Evolutionary conservation across 2,797 vertebrate genomes (phyloP), one percentile per base, ranked within the genome.

Genomic region (Chiloscyllium punctatum): DNA sequence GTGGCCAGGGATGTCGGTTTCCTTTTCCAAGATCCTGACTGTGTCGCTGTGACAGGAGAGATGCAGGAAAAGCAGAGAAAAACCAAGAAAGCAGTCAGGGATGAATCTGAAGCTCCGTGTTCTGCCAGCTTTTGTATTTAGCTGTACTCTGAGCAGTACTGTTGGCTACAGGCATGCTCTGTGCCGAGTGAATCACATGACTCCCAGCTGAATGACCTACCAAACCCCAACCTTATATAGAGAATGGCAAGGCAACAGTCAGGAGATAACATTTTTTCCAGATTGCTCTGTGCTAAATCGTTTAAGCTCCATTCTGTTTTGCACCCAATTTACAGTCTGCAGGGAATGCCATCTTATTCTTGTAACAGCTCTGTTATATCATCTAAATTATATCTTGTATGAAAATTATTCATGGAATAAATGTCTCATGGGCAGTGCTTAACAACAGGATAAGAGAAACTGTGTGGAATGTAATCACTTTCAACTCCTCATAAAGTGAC

Each of bases 71-170:
- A 4, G 37, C 30, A 74, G 94, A 9, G 42, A 77, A n/a, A 71
- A 53, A 33, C 48, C 69, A 71, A 77, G 71, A 77, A 33, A 51
- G 2, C 68, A 16, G 92, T 6, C 48, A 51, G 30, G 42, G 72
- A 57, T 37, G 74, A 96, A 96, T 95, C n/a, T 86, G 48, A 88
- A 91, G 95, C 96, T 96, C 95, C 95, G 96, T 96, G 96, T 96
- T 98, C 96, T 97, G 97, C 97, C 98, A 98, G 98, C 98, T 98
- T 97, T 97, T 97, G 96, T 96, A 97, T 97, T 96, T 97, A 96
- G 96, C 97, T 97, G 97, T 97, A 97, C 97, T 96, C 97, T 98
- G 97, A 96, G 97, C 98, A 98, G 98, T 98, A 98, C 98, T 96
- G 96, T 97, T 87, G 96, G 96, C 96, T 97, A 97, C 97, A 98